phyloP scores from a whole-genome alignment of 2,888 invertebrate genomes.

The Scrobipalpa costella region DNA sequence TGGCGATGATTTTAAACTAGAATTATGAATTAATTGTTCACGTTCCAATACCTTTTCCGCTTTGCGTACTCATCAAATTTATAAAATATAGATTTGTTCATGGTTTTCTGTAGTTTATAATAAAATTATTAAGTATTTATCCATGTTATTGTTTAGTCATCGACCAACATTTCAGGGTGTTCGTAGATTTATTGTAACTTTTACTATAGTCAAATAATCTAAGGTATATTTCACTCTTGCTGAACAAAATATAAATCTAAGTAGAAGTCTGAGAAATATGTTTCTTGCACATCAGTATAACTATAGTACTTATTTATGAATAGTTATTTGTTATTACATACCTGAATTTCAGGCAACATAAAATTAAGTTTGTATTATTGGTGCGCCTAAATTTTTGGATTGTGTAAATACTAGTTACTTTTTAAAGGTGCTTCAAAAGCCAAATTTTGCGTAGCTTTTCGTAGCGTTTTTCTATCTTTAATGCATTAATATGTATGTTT shows the following conservation, averaged over 20 bases:
- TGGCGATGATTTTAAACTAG: no score
- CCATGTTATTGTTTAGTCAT: conserved; percentile 34
- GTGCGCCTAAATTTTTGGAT: conserved; percentile 20
- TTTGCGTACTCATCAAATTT: background rate
- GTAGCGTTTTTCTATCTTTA: background rate
- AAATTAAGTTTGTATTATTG: conserved; percentile 2
- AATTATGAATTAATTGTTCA: background rate
- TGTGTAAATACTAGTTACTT: background rate
- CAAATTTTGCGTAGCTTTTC: conserved; percentile 50
- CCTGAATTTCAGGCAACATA: background rate
- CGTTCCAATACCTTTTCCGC: background rate
- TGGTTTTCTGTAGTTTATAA: background rate
- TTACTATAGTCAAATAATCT: conserved; percentile 13
- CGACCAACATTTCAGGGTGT: conserved; percentile 60
- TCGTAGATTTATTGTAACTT: conserved; percentile 33
- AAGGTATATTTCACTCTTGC: conserved; percentile 10
- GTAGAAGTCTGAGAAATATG: background rate
- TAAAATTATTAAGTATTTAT: conserved; percentile 22
- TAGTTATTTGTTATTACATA: background rate
- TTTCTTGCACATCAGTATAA: background rate
- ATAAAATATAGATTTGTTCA: background rate
- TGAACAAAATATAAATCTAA: background rate
- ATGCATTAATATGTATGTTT: conserved; percentile 28
- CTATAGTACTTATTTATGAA: conserved; percentile 6
- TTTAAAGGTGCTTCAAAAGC: conserved; percentile 52